These are phyloP conservation scores for Pygoscelis adeliae DNA, from an alignment of 2,113 vertebrate genomes.

Conservation along the genomic window DNA sequence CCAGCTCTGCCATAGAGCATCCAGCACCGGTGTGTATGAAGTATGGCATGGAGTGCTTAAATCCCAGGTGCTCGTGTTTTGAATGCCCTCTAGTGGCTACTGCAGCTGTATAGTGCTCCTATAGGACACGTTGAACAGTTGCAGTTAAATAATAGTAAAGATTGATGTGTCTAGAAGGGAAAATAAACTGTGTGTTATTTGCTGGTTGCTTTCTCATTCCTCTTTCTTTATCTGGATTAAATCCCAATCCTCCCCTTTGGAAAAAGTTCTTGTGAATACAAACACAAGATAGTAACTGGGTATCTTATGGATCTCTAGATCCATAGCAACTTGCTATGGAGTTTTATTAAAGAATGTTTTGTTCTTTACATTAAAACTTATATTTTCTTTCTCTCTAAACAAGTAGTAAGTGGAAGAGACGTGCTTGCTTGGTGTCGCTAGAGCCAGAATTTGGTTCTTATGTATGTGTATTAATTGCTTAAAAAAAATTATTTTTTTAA, in stretches of 20 bases:
- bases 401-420: background rate
- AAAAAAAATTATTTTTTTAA: background rate
- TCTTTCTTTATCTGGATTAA: background rate
- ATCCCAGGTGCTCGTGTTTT: background rate
- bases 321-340: background rate
- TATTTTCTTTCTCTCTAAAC: background rate
- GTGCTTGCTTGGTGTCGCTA: background rate
- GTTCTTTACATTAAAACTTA: background rate
- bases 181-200: background rate
- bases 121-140: accelerated
- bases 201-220: background rate
- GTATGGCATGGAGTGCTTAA: accelerated
- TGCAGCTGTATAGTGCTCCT: accelerated
- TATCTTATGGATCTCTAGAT: background rate
- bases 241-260: background rate
- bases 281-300: background rate
- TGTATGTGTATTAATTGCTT: accelerated
- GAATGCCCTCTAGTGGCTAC: background rate
- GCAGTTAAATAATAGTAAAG: accelerated
- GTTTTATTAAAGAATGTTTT: background rate
- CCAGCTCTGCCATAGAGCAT: background rate
- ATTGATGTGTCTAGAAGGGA: accelerated
- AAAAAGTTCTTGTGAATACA: background rate
- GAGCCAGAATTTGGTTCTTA: background rate
- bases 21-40: accelerated